A percentile compares a stretch with the other conserved stretches of the same genome.
Evolutionary conservation across 2,797 vertebrate genomes (phyloP).

Genomic region (Poecilia gillii): DNA sequence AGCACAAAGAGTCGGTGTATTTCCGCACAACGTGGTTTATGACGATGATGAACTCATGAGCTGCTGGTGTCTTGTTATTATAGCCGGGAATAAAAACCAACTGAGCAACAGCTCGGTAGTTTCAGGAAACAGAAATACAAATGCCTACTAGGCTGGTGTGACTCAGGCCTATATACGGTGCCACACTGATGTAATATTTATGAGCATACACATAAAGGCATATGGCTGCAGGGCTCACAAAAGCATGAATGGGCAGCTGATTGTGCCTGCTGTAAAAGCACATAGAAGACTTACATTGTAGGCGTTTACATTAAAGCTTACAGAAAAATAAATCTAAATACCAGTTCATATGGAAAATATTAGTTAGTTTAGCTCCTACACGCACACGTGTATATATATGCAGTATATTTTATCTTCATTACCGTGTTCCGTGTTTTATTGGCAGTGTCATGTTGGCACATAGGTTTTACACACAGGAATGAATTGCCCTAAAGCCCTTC

Average conservation of each 20-base stretch:
- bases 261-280: not conserved
- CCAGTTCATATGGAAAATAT: too few relatives aligned
- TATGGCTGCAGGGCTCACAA: constrained; percentile 8
- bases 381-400: not conserved
- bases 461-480: not conserved
- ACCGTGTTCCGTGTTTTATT: not conserved
- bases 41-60: not conserved
- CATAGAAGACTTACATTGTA: too few relatives aligned
- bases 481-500: not conserved
- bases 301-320: too few relatives aligned
- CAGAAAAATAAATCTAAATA: too few relatives aligned
- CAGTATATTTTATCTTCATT: not conserved
- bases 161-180: not conserved
- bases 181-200: constrained; percentile 27
- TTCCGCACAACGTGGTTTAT: not conserved
- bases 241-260: not conserved
- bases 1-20: not conserved
- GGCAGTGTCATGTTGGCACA: not conserved
- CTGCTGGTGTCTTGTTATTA: not conserved
- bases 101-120: not conserved
- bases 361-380: too few relatives aligned
- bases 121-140: not conserved
- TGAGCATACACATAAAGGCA: constrained; percentile 4
- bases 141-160: not conserved
- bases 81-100: not conserved